phyloP scores from a whole-genome alignment of 1,140 invertebrate species.

The Dryas iulia region DNA sequence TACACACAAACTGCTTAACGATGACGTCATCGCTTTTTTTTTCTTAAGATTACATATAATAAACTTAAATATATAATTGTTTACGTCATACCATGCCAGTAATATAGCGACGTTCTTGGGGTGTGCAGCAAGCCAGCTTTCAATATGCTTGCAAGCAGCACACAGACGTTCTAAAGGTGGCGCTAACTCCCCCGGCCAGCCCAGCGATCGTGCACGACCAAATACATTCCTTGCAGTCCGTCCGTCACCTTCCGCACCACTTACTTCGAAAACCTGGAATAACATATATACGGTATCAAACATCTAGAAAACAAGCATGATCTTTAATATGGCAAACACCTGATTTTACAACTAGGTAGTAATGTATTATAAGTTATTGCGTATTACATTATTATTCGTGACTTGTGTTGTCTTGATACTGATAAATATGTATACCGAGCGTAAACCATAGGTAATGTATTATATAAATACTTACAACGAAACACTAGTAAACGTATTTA shows the following conservation, averaged over 20 bases:
- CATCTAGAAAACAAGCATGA: background rate
- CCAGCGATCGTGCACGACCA: slow-evolving; percentile 86
- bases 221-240: slow-evolving; percentile 80
- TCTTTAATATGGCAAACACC: too few species aligned
- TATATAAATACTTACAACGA: background rate
- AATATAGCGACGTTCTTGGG: slow-evolving; percentile 92
- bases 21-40: too few species aligned
- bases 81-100: slow-evolving; percentile 87
- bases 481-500: too few species aligned
- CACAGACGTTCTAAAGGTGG: slow-evolving; percentile 94
- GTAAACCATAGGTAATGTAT: too few species aligned
- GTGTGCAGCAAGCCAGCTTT: slow-evolving; percentile 92
- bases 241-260: slow-evolving; percentile 68
- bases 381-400: background rate
- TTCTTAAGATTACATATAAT: too few species aligned
- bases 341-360: too few species aligned
- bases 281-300: background rate
- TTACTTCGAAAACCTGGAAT: slow-evolving; percentile 92
- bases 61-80: background rate
- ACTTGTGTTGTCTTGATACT: background rate
- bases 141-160: slow-evolving; percentile 94
- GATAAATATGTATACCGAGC: background rate
- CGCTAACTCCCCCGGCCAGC: slow-evolving; percentile 92
- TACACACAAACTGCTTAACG: too few species aligned
- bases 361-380: background rate